Evolutionary conservation across 2,888 invertebrate genomes (phyloP).

Genomic region (Andrena flavipes): DNA sequence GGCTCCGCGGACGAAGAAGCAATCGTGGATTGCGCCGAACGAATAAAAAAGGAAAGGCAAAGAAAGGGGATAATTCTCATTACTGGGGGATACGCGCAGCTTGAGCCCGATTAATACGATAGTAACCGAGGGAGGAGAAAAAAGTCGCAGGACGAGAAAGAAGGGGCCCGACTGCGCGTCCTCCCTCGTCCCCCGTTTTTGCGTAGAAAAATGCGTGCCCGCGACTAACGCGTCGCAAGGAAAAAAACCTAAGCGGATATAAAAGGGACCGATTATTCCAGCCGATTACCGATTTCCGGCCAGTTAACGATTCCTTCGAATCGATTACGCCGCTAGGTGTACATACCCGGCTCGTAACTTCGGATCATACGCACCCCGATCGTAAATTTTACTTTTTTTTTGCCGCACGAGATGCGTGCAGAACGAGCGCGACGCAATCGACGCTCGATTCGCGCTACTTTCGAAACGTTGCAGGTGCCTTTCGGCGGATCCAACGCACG

Average conservation of each 20-base stretch:
- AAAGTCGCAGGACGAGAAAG: conserved; percentile 36
- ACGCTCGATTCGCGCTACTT: conserved; percentile 37
- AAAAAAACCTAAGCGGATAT: conserved; percentile 76
- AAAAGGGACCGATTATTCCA: conserved; percentile 80
- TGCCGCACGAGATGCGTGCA: not conserved
- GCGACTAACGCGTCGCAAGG: conserved; percentile 62
- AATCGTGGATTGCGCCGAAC: conserved; percentile 52
- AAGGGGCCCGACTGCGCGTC: conserved; percentile 39
- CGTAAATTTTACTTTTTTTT: not conserved
- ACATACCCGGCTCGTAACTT: conserved; percentile 64
- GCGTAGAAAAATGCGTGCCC: conserved; percentile 46
- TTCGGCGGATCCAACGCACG: conserved; percentile 34
- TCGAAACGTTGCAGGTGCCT: conserved; percentile 43
- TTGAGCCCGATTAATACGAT: conserved; percentile 74
- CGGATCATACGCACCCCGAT: conserved; percentile 51
- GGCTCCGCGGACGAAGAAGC: conserved; percentile 49
- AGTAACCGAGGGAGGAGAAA: conserved; percentile 12
- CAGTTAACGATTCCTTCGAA: conserved; percentile 82
- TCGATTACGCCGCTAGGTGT: conserved; percentile 73
- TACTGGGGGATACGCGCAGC: conserved; percentile 75
- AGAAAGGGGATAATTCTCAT: conserved; percentile 71
- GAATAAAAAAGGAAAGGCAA: conserved; percentile 51
- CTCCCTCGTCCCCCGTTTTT: conserved; percentile 63
- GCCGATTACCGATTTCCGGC: conserved; percentile 82
- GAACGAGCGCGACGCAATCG: conserved; percentile 13